Conservation (phyloP, 2,888 invertebrate genomes). For the Tupiocoris notatus region DNA sequence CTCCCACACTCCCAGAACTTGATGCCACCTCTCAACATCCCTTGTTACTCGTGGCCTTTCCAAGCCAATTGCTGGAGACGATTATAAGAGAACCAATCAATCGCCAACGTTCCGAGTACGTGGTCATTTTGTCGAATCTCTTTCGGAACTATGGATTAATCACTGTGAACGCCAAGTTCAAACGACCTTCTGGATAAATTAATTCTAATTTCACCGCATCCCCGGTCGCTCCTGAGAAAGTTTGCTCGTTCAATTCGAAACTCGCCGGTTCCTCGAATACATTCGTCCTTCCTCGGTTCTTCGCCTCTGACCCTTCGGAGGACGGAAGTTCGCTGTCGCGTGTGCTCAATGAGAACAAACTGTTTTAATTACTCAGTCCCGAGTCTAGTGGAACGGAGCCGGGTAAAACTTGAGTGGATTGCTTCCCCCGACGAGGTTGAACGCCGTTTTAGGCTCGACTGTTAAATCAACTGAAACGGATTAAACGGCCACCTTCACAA, state of each 20-base stretch:
- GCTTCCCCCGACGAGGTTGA: not conserved
- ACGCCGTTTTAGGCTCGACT: not conserved
- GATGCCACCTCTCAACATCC: too few relatives aligned
- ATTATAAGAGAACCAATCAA: too few relatives aligned
- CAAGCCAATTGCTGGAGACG: too few relatives aligned
- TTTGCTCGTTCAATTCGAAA: too few relatives aligned
- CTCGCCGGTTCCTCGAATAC: too few relatives aligned
- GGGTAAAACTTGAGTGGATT: not conserved
- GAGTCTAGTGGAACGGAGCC: not conserved
- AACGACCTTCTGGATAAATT: too few relatives aligned
- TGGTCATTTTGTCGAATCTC: too few relatives aligned
- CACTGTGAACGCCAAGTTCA: too few relatives aligned
- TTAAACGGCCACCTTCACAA: not conserved
- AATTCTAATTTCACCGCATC: not conserved
- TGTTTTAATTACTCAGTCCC: not conserved
- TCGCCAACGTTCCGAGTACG: too few relatives aligned
- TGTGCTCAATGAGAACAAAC: not conserved
- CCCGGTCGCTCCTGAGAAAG: not conserved
- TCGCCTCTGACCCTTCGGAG: not conserved
- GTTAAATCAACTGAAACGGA: not conserved
- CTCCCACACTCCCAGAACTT: too few relatives aligned
- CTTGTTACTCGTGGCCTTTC: too few relatives aligned
- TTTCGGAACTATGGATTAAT: too few relatives aligned
- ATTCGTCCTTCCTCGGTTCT: not conserved
- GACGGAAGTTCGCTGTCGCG: not conserved